Evolutionary conservation across 2,888 invertebrate species (phyloP), one percentile per base, ranked within the genome.

Genomic region (Mechanitis mazaeus): DNA sequence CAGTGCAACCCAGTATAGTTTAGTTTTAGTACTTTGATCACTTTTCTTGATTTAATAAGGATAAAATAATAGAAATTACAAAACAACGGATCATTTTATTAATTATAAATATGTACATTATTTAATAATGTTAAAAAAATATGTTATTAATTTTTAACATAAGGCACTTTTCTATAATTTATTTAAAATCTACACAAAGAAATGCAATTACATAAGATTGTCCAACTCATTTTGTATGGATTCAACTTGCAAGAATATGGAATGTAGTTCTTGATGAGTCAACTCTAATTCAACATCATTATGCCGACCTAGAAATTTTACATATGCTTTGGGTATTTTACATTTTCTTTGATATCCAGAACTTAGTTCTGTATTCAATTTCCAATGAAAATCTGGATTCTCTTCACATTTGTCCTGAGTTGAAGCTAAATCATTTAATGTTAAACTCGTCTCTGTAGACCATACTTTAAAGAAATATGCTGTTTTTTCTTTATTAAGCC

Each of bases 151-250:
- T 50, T 47, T 55, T 59, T 35, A 62, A 66, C 54, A 62, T 45
- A 68, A 65, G 65, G 67, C 67, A 67, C 67, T 60, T 64, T 58
- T 46, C 42, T 58, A 47, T 20, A 54, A 53, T n/a, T 20, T 31
- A n/a, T 31, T 35, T 55, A 45, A 38, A 47, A 54, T 33, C 38
- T 59, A 54, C 56, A 64, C 55, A 45, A 33, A 61, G 61, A 64
- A 61, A 72, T 9, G 11, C 9, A 42, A 9, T 62, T 75, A 75
- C 60, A 80, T 75, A 59, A 86, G 64, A 73, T 77, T 84, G 75
- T 90, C 90, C 64, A 90, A 73, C 74, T 89, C 88, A 80, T 80
- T 85, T 72, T 90, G 89, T 61, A 89, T 79, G 1, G 81, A 77
- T 73, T 89, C 90, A 75, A 88, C 79, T 71, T 89, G 87, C 12